Evolutionary conservation across 2,797 vertebrate genomes (phyloP), one percentile per base, ranked within the genome.

Genomic region (Glossophaga mutica): DNA sequence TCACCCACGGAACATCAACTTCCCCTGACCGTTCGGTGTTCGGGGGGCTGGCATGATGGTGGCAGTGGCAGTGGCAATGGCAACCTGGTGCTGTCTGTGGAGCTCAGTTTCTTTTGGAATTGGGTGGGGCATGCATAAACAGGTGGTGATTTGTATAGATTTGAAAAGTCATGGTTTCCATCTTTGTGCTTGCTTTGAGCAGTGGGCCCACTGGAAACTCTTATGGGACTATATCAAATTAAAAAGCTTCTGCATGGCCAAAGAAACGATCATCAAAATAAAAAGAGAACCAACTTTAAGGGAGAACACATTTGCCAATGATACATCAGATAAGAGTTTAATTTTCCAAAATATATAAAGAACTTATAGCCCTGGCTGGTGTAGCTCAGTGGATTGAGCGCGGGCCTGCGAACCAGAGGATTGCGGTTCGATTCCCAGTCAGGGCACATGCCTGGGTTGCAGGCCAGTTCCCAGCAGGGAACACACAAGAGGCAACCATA

Each of bases 1-100:
- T 81, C 5, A 4, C 76, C 37, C 85, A 50, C 32, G 84, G n/a
- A 94, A 21, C 46, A 70, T 71, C 55, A 91, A 79, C 48, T 48
- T 95, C 91, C 46, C 24, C 76, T 91, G 68, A 83, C 73, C 48
- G 16, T 93, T 89, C 86, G 37, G 87, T 81, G 48, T 94, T 57
- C 74, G 52, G 68, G 46, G 46, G 67, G 76, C 76, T 52, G 76
- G n/a, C 76, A 24, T 3, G 3, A 24, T 52, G n/a, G 74, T 2
- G 7, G 46, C 10, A 3, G 73, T 18, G 11, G 29, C 46, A n/a
- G 73, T 2, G 9, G 32, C 48, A 77, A 15, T 6, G 32, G 19
- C 48, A 77, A 15, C 74, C 46, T 48, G 50, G 48, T 8, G 46
- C 32, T 10, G 6, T 52, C 74, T 52, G 19, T 21, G 6, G 79